Base-by-base conservation (phyloP, 2,888 invertebrate genomes). In the Drosophila pegasa region DNA sequence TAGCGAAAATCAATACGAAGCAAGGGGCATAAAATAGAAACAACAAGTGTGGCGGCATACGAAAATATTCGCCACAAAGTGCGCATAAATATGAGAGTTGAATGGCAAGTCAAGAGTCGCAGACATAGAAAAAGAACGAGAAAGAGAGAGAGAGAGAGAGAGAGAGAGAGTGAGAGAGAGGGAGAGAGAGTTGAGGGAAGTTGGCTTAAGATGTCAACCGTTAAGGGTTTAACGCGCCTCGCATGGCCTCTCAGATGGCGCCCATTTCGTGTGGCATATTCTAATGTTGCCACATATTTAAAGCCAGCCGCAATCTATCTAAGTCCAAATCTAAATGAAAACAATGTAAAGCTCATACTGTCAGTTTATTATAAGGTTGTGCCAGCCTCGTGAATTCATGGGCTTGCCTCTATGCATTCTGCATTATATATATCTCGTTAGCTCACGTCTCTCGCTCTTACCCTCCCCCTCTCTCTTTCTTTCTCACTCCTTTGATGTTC, bases 1-100 rank as follows among this genome's bases (percentile, higher is more conserved):
- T 29, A 57, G 41, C 62, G 43, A 78, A 79, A 79, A 79, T 79
- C 78, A 77, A 79, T 79, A 78, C n/a, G 55, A 57, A 67, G 41
- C 76, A 59, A 62, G 38, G 31, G 29, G 38, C 56, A 66, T 78
- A 71, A 76, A 57, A 55, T 33, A 52, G 56, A 74, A 56, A 75
- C 71, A 64, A 57, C 55, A 61, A 67, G 47, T 47, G 56, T 10
- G 41, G 41, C 38, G 37, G 43, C 57, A 51, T 55, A 61, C 43
- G 60, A 63, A 60, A 52, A 59, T 69, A 54, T 58, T 68, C 71
- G 71, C 79, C 60, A 59, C 79, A 71, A 79, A 75, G 68, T 75
- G 55, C 64, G 67, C 77, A 75, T 78, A 77, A 77, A 78, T 78
- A 71, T 61, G 67, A 71, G 64, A 62, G 71, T 71, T 57, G 64